Evolutionary conservation across 2,113 vertebrate species (phyloP).

Genomic region (Entelurus aequoreus): DNA sequence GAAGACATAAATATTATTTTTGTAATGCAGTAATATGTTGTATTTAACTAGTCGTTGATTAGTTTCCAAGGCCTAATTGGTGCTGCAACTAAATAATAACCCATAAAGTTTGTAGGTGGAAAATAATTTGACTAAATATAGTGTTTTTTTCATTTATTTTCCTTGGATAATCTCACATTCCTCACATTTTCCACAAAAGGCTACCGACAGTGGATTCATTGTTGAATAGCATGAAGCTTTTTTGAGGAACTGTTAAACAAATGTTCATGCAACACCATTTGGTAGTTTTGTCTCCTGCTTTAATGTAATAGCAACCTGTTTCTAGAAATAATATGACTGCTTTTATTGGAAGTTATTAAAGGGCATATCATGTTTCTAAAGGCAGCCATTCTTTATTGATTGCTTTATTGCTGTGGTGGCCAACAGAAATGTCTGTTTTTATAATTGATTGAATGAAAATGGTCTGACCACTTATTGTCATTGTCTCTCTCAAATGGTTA

Average conservation of each 20-base stretch:
- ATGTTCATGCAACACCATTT: slow-evolving; percentile 8
- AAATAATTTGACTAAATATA: slow-evolving; percentile 28
- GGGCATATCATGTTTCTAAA: slow-evolving; percentile 30
- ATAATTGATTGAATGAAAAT: slow-evolving; percentile 48
- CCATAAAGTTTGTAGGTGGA: slow-evolving; percentile 2
- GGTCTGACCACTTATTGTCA: slow-evolving; percentile 26
- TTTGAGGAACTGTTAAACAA: slow-evolving; percentile 14
- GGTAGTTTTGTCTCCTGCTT: slow-evolving; percentile 19
- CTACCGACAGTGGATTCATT: slow-evolving; percentile 9
- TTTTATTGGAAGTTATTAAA: slow-evolving; percentile 48
- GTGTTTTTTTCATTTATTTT: slow-evolving; percentile 35
- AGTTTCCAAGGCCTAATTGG: slow-evolving; percentile 10
- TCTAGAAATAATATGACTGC: slow-evolving; percentile 24
- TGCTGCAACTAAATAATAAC: slow-evolving; percentile 6
- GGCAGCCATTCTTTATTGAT: slow-evolving; percentile 40
- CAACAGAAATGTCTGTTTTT: slow-evolving; percentile 52
- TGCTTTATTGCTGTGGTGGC: slow-evolving; percentile 33
- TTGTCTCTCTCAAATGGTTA: slow-evolving; percentile 28
- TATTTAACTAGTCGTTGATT: not conserved
- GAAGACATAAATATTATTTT: slow-evolving; percentile 6
- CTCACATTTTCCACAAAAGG: slow-evolving; percentile 25
- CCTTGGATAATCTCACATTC: slow-evolving; percentile 22
- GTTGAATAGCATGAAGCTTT: slow-evolving; percentile 12
- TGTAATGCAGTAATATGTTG: not conserved
- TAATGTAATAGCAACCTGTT: slow-evolving; percentile 13